These are phyloP conservation scores for Anser brachyrhynchus DNA, from an alignment of 2,113 vertebrate genomes.

Conservation along the genomic window DNA sequence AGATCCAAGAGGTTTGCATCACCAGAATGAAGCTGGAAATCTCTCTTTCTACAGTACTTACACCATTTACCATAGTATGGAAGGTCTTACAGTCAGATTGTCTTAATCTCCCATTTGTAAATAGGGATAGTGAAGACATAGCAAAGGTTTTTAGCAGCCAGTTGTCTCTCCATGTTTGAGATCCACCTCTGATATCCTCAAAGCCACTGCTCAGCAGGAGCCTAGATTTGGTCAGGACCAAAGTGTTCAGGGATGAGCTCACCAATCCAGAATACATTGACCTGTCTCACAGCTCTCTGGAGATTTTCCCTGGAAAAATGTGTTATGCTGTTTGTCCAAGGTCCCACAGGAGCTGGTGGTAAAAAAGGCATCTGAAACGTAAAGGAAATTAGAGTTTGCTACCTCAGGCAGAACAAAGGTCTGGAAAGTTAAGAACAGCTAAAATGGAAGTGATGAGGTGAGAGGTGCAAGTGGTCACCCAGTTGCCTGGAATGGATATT, in stretches of 20 bases:
- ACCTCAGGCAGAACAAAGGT: not conserved
- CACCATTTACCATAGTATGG: not conserved
- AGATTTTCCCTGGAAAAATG: not conserved
- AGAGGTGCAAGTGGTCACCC: not conserved
- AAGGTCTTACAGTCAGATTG: not conserved
- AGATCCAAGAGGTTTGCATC: not conserved
- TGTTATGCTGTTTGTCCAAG: not conserved
- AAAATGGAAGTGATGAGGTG: not conserved
- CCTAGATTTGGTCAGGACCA: not conserved
- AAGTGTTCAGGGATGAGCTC: not conserved
- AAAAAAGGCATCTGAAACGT: not conserved
- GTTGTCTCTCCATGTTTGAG: not conserved
- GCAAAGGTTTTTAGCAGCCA: not conserved
- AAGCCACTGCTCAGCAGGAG: not conserved
- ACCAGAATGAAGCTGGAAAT: not conserved
- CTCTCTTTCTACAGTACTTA: not conserved
- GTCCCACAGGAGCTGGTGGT: not conserved
- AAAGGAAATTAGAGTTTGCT: not conserved
- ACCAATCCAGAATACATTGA: not conserved
- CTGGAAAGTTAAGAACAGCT: not conserved
- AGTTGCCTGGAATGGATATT: not conserved
- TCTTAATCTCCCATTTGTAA: not conserved
- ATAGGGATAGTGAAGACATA: not conserved
- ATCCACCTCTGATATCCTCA: not conserved
- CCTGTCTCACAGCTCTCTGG: not conserved